Percentiles rank a stretch among this genome's conserved stretches.
Conservation (phyloP, 2,888 invertebrate genomes). For the Julus scanicus region DNA sequence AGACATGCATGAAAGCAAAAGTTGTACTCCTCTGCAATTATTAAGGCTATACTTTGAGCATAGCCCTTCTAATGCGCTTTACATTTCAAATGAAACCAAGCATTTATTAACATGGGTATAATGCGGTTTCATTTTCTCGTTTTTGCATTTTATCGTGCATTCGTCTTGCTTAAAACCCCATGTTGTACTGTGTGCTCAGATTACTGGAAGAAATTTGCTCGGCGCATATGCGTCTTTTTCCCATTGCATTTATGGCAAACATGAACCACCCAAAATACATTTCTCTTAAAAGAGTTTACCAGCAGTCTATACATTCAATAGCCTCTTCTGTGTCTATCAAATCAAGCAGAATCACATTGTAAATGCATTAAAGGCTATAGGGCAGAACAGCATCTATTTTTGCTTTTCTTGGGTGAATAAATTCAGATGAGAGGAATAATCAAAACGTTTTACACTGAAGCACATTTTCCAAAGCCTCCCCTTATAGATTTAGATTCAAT, state of each 20-base stretch:
- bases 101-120: background rate
- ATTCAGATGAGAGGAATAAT: conserved; percentile 15
- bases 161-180: background rate
- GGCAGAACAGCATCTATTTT: background rate
- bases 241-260: background rate
- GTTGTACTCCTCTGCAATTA: background rate
- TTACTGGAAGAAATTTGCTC: background rate
- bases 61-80: background rate
- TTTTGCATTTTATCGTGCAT: background rate
- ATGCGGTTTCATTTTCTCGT: background rate
- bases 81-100: background rate
- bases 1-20: background rate
- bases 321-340: conserved; percentile 2
- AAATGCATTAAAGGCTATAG: background rate
- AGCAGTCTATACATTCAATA: background rate
- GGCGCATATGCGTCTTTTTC: background rate
- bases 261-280: background rate
- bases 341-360: conserved; percentile 10
- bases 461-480: background rate
- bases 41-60: background rate
- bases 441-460: background rate
- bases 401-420: background rate
- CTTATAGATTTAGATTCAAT: background rate
- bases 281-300: background rate
- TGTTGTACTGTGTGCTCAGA: background rate